Evolutionary conservation across 2,888 invertebrate species (phyloP).

Genomic region (Orthosia gracilis): DNA sequence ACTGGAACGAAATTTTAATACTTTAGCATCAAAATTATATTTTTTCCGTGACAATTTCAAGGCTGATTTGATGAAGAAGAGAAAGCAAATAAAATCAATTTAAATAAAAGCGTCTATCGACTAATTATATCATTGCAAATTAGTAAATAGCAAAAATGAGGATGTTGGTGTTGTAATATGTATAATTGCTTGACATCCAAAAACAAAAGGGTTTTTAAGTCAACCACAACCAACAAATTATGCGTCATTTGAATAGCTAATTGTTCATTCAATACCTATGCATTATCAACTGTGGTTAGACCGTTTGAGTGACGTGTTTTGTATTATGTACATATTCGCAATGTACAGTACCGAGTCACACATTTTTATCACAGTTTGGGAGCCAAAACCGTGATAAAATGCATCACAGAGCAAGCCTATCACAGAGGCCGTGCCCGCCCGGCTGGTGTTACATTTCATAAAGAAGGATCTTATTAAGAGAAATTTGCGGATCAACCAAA

Average conservation of each 20-base stretch:
- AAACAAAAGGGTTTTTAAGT: not conserved
- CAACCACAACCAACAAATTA: slow-evolving; percentile 1
- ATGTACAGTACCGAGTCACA: not conserved
- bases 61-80: slow-evolving; percentile 36
- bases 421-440: too few relatives aligned
- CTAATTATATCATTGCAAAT: slow-evolving; percentile 6
- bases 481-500: too few relatives aligned
- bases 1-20: slow-evolving; percentile 41
- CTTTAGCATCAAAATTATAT: slow-evolving; percentile 21
- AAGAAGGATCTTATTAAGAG: not conserved
- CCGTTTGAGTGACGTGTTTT: not conserved
- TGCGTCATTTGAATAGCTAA: not conserved
- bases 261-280: not conserved
- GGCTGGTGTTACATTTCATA: slow-evolving; percentile 19
- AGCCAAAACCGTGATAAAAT: too few relatives aligned
- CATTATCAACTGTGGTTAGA: not conserved
- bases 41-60: slow-evolving; percentile 37
- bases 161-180: not conserved
- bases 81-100: slow-evolving; percentile 47
- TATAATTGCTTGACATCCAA: not conserved
- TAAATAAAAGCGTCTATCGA: slow-evolving; percentile 21
- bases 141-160: not conserved
- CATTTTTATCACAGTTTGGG: too few relatives aligned
- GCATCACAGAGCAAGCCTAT: not conserved
- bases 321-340: not conserved